phyloP scores from a whole-genome alignment of 2,888 invertebrate species.

The Erebia aethiops region DNA sequence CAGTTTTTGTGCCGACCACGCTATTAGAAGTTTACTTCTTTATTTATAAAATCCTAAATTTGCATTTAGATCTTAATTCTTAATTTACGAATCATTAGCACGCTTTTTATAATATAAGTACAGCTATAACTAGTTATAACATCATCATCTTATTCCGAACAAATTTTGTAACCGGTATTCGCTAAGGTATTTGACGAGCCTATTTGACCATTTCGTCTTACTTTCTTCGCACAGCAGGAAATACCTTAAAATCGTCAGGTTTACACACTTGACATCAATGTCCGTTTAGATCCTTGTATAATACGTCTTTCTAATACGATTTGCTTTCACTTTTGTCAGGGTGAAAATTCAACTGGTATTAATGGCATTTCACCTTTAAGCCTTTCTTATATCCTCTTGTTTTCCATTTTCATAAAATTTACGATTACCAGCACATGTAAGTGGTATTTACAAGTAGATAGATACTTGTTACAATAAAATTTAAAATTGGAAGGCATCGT shows the following conservation, averaged over 20 bases:
- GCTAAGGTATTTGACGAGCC: constrained; percentile 11
- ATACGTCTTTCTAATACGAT: constrained; percentile 11
- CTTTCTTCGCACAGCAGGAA: constrained; percentile 12
- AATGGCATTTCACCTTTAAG: not conserved
- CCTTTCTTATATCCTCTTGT: not conserved
- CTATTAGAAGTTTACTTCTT: too few relatives aligned
- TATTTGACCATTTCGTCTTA: constrained; percentile 4
- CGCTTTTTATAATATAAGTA: too few relatives aligned
- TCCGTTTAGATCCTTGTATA: constrained; percentile 11
- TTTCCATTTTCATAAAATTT: too few relatives aligned
- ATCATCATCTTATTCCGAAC: not conserved
- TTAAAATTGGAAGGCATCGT: not conserved
- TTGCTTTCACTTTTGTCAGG: constrained; percentile 14
- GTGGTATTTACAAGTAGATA: too few relatives aligned
- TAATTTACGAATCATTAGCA: too few relatives aligned
- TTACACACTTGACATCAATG: constrained; percentile 14
- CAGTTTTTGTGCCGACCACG: too few relatives aligned
- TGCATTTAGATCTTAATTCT: too few relatives aligned
- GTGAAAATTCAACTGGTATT: not conserved
- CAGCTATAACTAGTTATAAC: not conserved
- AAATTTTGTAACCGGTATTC: not conserved
- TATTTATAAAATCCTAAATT: too few relatives aligned
- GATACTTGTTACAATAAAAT: too few relatives aligned
- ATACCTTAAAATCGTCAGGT: constrained; percentile 9
- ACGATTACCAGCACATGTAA: too few relatives aligned